Evolutionary conservation across 30 jellyfish, hydroid and myxozoan species (phyloP), one percentile per base, ranked within the genome.

Genomic region (Rhopilema esculentum): DNA sequence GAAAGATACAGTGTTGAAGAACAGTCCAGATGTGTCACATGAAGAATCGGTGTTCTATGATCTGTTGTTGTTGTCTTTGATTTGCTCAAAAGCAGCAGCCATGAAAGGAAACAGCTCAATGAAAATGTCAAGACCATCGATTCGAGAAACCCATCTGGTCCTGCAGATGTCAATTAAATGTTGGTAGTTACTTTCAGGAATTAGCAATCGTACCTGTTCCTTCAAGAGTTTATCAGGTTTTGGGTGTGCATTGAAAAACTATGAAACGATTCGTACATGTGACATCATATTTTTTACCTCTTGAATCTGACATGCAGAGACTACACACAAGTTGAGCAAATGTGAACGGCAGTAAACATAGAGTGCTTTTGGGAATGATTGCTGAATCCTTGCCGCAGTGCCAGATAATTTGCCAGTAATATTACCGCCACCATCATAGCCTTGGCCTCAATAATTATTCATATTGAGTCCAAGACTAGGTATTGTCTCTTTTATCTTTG

Each of bases 341-440:
- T 89, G 89, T 27, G 69, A 17, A 28, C 48, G 28, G 29, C 95
- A 89, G 78, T 89, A 90, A n/a, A n/a, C n/a, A n/a, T n/a, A n/a
- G n/a, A 33, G 48, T 31, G 97, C 92, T 29, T 83, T 83, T 21
- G 83, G 85, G 66, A 62, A 67, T 1, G 33, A 30, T 19, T 51
- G 78, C 49, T 33, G 52, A 6, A 89, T 73, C 49, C 40, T 28
- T 4, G 91, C 57, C 57, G 91, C 77, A 49, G 51, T 49, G 23
- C 69, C n/a, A n/a, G n/a, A n/a, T n/a, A n/a, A 66, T 24, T 85
- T 48, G 19, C 96, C 97, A 33, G 93, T 84, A 78, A 91, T 80
- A 7, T 28, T 7, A 24, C 79, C 79, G 52, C 51, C 79, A 17
- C 52, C 79, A 69, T 69, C 79, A 69, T 50, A n/a, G n/a, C n/a